A percentile compares a stretch with the other conserved stretches of the same genome.
Evolutionary conservation across 2,888 invertebrate genomes (phyloP).

Genomic region (Acronicta psi): DNA sequence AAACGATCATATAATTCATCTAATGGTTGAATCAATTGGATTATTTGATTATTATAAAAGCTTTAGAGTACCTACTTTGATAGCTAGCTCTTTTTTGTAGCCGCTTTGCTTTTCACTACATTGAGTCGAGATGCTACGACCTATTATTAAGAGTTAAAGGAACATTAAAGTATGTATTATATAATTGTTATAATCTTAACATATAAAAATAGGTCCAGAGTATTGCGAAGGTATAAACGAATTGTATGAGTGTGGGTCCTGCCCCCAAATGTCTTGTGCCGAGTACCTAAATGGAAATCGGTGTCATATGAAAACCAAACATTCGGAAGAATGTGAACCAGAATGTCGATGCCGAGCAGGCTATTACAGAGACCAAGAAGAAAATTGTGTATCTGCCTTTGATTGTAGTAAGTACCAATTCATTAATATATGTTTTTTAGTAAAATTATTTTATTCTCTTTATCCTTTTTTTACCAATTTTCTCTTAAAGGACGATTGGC

Average conservation of each 20-base stretch:
- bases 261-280: constrained; percentile 34
- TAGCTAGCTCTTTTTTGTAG: too few relatives aligned
- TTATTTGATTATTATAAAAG: too few relatives aligned
- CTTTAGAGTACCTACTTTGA: too few relatives aligned
- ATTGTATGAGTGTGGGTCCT: constrained; percentile 27
- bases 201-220: constrained; percentile 18
- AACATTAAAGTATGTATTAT: too few relatives aligned
- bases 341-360: constrained; percentile 53
- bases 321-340: constrained; percentile 33
- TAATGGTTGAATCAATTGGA: too few relatives aligned
- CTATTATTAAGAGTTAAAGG: too few relatives aligned
- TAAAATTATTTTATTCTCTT: too few relatives aligned
- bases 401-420: constrained; percentile 50
- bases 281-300: constrained; percentile 28
- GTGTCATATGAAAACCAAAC: neutral
- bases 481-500: constrained; percentile 12
- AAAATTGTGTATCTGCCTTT: constrained; percentile 47
- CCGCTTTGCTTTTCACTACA: too few relatives aligned
- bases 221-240: constrained; percentile 28
- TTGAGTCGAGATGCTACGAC: too few relatives aligned
- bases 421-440: neutral
- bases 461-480: neutral
- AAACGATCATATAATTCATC: too few relatives aligned
- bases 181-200: too few relatives aligned
- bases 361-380: constrained; percentile 47